Conservation (phyloP, 2,113 vertebrate genomes). For the Percopsis transmontana region DNA sequence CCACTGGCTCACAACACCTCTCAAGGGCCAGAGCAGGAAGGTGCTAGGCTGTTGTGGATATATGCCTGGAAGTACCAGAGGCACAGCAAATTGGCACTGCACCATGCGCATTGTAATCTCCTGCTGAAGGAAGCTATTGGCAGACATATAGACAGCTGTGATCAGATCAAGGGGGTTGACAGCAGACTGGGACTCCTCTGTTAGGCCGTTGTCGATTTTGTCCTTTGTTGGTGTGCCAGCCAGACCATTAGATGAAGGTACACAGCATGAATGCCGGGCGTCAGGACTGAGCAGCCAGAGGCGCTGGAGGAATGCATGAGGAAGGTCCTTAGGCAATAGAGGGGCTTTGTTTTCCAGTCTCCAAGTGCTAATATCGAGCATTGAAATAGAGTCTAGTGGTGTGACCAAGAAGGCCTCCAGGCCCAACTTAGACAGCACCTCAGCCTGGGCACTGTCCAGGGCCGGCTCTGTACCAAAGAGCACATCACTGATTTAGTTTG, state of each 20-base stretch:
- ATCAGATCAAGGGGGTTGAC: slow-evolving; percentile 81
- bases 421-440: slow-evolving; percentile 58
- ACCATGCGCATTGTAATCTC: slow-evolving; percentile 77
- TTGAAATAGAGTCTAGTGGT: slow-evolving; percentile 56
- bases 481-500: background rate
- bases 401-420: slow-evolving; percentile 46
- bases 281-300: slow-evolving; percentile 69
- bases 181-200: slow-evolving; percentile 25
- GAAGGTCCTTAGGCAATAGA: slow-evolving; percentile 55
- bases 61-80: slow-evolving; percentile 78
- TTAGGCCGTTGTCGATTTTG: slow-evolving; percentile 15
- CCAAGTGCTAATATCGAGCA: slow-evolving; percentile 66
- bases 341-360: slow-evolving; percentile 46
- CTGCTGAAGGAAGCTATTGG: slow-evolving; percentile 77
- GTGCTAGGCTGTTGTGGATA: slow-evolving; percentile 61
- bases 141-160: slow-evolving; percentile 75
- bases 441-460: slow-evolving; percentile 50
- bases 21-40: slow-evolving; percentile 78
- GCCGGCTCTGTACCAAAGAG: slow-evolving; percentile 47
- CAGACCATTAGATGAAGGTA: slow-evolving; percentile 4
- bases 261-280: slow-evolving; percentile 55
- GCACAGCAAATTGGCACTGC: slow-evolving; percentile 79
- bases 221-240: slow-evolving; percentile 1
- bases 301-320: slow-evolving; percentile 61
- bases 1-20: slow-evolving; percentile 64